Percentiles rank a stretch among this genome's conserved stretches.
These are phyloP conservation scores for Gnathonemus longibarbis DNA, from an alignment of 2,113 vertebrate genomes.

Conservation along the genomic window DNA sequence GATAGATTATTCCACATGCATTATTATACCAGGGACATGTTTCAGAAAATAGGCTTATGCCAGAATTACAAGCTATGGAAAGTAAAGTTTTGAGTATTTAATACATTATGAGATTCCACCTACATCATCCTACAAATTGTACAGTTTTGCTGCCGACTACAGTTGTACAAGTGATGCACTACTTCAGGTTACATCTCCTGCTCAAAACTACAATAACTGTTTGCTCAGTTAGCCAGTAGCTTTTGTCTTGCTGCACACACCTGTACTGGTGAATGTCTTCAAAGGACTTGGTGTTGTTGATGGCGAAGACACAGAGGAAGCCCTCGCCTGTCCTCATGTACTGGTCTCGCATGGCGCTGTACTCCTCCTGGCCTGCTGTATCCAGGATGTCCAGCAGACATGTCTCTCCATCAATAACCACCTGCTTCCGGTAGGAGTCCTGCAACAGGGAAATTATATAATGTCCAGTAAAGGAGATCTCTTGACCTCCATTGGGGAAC, in stretches of 20 bases:
- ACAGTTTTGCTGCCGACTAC: neutral
- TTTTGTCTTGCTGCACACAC: constrained; percentile 48
- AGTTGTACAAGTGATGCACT: neutral
- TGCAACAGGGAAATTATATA: constrained; percentile 40
- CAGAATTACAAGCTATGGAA: neutral
- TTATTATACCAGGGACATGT: too few species aligned
- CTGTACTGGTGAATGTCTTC: constrained; percentile 98
- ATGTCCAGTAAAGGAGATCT: neutral
- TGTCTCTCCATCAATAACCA: constrained; percentile 95
- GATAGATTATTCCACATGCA: too few species aligned
- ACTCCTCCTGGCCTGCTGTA: constrained; percentile 96
- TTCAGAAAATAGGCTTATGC: too few species aligned
- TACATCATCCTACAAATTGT: neutral
- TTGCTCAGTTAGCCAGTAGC: neutral
- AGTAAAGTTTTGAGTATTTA: neutral
- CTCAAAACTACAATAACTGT: neutral
- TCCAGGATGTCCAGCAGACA: constrained; percentile 95
- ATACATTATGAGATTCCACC: neutral
- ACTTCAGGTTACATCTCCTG: neutral
- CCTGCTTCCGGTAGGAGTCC: constrained; percentile 97
- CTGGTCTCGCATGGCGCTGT: constrained; percentile 99
- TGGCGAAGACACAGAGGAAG: constrained; percentile 94
- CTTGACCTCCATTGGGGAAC: neutral
- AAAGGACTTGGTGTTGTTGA: constrained; percentile 97
- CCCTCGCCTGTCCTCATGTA: constrained; percentile 98